A percentile compares a stretch with the other conserved stretches of the same genome.
phyloP scores from a whole-genome alignment of 2,888 invertebrate genomes.

The Antheraea yamamai region DNA sequence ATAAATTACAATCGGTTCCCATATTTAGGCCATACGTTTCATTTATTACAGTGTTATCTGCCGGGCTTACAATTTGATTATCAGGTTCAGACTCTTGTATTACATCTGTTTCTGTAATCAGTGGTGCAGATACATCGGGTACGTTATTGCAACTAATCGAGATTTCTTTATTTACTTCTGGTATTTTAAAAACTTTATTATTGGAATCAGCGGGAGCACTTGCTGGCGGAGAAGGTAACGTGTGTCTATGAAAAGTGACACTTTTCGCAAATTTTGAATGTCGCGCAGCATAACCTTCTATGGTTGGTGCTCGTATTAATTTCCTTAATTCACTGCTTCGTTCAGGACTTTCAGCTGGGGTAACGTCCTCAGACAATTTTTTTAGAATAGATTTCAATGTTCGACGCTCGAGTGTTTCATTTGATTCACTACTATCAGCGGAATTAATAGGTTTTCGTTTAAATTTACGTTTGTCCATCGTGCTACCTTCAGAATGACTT shows the following conservation, averaged over 20 bases:
- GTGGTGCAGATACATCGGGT: constrained; percentile 43
- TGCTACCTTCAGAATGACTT: constrained; percentile 91
- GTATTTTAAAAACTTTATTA: constrained; percentile 63
- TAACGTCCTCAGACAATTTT: constrained; percentile 88
- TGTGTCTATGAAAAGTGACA: constrained; percentile 93
- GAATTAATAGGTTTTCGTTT: constrained; percentile 73
- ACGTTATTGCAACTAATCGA: constrained; percentile 26
- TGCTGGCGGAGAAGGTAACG: constrained; percentile 89
- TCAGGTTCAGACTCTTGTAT: constrained; percentile 37
- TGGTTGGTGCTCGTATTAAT: constrained; percentile 90
- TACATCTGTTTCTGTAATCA: constrained; percentile 36
- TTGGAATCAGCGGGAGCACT: constrained; percentile 68
- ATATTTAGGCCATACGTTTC: constrained; percentile 54
- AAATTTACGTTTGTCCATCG: constrained; percentile 84
- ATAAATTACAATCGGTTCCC: constrained; percentile 56
- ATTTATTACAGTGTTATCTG: constrained; percentile 35
- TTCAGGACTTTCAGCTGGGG: constrained; percentile 73
- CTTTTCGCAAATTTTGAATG: constrained; percentile 94
- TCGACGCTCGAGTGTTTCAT: constrained; percentile 91
- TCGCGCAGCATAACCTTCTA: constrained; percentile 94
- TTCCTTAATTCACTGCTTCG: constrained; percentile 84
- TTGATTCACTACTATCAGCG: constrained; percentile 77
- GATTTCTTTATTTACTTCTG: constrained; percentile 46
- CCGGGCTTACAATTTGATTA: constrained; percentile 45
- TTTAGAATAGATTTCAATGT: constrained; percentile 93